Evolutionary conservation across 1,140 invertebrate genomes (phyloP).

Genomic region (Drosophila willistoni): DNA sequence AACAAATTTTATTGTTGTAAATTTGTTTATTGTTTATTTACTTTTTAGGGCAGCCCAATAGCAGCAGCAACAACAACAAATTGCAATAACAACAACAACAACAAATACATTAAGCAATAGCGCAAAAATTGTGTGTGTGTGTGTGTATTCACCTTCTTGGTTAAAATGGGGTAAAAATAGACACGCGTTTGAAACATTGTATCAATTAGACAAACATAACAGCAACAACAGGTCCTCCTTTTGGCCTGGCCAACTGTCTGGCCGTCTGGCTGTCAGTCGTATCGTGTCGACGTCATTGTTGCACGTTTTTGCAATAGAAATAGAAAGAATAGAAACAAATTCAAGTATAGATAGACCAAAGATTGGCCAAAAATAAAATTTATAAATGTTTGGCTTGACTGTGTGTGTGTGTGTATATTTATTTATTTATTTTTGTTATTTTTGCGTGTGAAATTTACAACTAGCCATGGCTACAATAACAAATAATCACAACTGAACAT

Average conservation of each 20-base stretch:
- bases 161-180: conserved; percentile 63
- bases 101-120: conserved; percentile 61
- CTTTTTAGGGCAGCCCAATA: conserved; percentile 72
- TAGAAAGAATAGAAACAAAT: conserved; percentile 48
- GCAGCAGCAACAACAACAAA: conserved; percentile 30
- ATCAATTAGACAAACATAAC: conserved; percentile 70
- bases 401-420: conserved; percentile 36
- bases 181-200: conserved; percentile 73
- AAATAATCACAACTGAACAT: conserved; percentile 24
- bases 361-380: conserved; percentile 15
- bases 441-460: conserved; percentile 59
- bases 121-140: conserved; percentile 45
- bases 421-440: conserved; percentile 38
- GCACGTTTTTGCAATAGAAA: conserved; percentile 77
- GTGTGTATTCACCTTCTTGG: background rate
- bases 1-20: conserved; percentile 34
- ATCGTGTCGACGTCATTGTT: conserved; percentile 69
- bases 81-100: conserved; percentile 11
- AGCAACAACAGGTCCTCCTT: conserved; percentile 34
- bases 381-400: conserved; percentile 2
- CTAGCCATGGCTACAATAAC: conserved; percentile 34
- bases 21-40: conserved; percentile 67
- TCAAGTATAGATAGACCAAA: background rate
- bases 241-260: conserved; percentile 70
- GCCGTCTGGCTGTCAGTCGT: conserved; percentile 25